phyloP scores from a whole-genome alignment of 2,888 invertebrate genomes.

The Zelleria hepariella region DNA sequence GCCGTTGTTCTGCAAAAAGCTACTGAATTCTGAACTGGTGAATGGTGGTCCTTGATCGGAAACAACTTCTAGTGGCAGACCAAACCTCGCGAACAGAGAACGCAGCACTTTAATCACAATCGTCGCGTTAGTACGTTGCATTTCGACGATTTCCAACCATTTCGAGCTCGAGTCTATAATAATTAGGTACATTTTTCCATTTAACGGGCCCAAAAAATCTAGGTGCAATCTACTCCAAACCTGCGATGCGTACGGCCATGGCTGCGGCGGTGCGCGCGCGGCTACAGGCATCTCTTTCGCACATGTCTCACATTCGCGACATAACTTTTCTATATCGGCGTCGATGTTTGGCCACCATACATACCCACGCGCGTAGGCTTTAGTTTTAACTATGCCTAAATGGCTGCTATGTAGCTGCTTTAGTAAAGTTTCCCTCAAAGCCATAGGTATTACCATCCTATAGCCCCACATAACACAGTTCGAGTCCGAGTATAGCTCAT shows the following conservation, averaged over 20 bases:
- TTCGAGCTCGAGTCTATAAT: slow-evolving; percentile 10
- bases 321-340: slow-evolving; percentile 11
- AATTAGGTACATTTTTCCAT: slow-evolving; percentile 14
- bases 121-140: slow-evolving; percentile 7
- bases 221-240: too few relatives aligned
- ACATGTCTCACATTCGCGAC: slow-evolving; percentile 12
- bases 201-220: slow-evolving; percentile 13
- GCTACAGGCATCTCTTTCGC: slow-evolving; percentile 8
- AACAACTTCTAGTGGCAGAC: slow-evolving; percentile 4
- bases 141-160: slow-evolving; percentile 6
- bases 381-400: slow-evolving; percentile 18
- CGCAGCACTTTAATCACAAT: slow-evolving; percentile 3
- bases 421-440: slow-evolving; percentile 8
- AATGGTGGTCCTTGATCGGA: slow-evolving; percentile 11
- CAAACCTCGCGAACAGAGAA: slow-evolving; percentile 3
- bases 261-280: too few relatives aligned
- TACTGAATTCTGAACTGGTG: slow-evolving; percentile 1
- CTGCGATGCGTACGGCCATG: too few relatives aligned
- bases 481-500: slow-evolving; percentile 12
- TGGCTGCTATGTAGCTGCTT: slow-evolving; percentile 15
- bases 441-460: slow-evolving; percentile 11
- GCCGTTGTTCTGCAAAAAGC: slow-evolving; percentile 5
- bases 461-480: slow-evolving; percentile 15
- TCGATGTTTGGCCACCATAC: slow-evolving; percentile 19
- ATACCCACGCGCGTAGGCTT: slow-evolving; percentile 11